Conservation (phyloP, 2,113 vertebrate species). For the Serilophus lunatus region DNA sequence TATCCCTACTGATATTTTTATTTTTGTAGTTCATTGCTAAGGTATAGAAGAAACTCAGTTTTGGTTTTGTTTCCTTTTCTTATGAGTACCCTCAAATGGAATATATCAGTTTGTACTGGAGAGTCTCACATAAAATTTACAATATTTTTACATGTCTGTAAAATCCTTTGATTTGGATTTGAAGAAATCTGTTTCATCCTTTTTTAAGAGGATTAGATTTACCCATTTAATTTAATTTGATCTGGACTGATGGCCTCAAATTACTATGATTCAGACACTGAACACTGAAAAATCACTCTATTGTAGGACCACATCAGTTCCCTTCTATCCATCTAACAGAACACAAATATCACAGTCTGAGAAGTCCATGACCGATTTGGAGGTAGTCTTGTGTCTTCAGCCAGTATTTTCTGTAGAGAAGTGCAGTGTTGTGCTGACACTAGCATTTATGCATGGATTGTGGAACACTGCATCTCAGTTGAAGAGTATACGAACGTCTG, state of each 20-base stretch:
- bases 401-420: background rate
- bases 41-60: background rate
- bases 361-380: background rate
- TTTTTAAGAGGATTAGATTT: background rate
- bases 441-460: background rate
- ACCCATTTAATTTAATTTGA: conserved; percentile 7
- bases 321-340: background rate
- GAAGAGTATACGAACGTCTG: background rate
- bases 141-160: background rate
- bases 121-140: background rate
- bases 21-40: background rate
- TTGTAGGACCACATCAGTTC: rapidly evolving
- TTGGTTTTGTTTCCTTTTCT: background rate
- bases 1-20: background rate
- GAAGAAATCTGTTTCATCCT: background rate
- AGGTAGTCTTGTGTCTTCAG: background rate
- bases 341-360: background rate
- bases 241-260: background rate
- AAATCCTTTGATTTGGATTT: background rate
- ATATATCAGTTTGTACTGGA: background rate
- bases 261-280: background rate
- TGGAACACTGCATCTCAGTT: background rate
- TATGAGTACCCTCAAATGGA: background rate
- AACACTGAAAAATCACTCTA: background rate
- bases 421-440: background rate